Base-by-base conservation (phyloP, 1,140 invertebrate genomes). In the Charaxes varanes region DNA sequence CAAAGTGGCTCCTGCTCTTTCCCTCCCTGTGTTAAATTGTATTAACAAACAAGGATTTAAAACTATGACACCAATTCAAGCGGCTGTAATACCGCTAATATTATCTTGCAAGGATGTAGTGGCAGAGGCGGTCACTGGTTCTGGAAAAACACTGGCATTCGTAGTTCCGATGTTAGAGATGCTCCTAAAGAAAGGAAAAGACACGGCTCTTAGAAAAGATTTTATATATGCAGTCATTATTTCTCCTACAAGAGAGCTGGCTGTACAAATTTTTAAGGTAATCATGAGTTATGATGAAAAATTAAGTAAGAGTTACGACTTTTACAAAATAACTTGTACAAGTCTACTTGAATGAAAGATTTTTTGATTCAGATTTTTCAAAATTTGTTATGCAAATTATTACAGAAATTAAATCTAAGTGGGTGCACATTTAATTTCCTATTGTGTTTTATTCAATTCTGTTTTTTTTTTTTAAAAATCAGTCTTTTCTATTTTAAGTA, bases 121-220 rank as follows among this genome's bases (percentile, higher is more conserved):
- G 2, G 97, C 92, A 3, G 96, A 99, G 85, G 97, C 97, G 15
- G 94, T 98, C 0, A 99, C 97, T 11, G 97, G 97, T 2, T 98
- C 96, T 68, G 97, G 97, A 0, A 99, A 99, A 86, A 99, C 97
- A 0, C 72, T 99, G 26, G 95, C 96, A 0, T 99, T 99, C 85
- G 73, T 99, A 5, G 90, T 99, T 24, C 97, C 97, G 0, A 68
- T 97, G 42, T 47, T 99, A 18, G 93, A 98, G 84, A 92, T 97
- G 34, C 68, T 99, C 17, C 83, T 92, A 55, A 88, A 90, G 66
- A 87, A 87, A 27, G 52, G 67, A 44, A 86, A 87, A 38, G 87
- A 89, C n/a, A 73, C 84, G 4, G 74, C 86, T 1, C 89, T 94
- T 85, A 90, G 90, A 57, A 88, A 89, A 51, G 88, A 91, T 55